Percentiles rank a stretch among this genome's conserved stretches.
Conservation (phyloP, 2,888 invertebrate genomes). For the Dicranocentrus wangi region DNA sequence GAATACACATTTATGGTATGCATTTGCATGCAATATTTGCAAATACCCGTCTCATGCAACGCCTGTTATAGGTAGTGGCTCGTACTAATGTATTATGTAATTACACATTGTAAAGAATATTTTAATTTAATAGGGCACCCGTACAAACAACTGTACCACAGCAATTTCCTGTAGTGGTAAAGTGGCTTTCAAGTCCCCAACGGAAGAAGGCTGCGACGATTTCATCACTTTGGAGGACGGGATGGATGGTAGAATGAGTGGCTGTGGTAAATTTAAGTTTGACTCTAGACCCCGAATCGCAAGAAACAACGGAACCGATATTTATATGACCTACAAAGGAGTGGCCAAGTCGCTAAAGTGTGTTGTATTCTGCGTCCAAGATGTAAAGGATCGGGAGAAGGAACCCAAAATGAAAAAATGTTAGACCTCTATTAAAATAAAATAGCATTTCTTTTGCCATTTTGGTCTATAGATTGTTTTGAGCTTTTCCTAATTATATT, state of each 20-base stretch:
- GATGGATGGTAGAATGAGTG: background rate
- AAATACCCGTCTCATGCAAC: no score
- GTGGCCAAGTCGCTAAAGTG: background rate
- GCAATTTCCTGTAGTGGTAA: background rate
- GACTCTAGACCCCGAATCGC: constrained; percentile 1
- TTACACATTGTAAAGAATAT: background rate
- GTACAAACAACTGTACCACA: background rate
- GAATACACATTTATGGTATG: background rate
- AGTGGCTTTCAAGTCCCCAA: background rate
- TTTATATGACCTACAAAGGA: constrained; percentile 6
- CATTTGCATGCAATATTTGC: no score
- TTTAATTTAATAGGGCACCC: background rate
- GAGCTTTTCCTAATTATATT: no score
- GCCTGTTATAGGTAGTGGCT: no score
- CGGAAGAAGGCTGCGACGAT: background rate
- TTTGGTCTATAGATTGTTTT: background rate
- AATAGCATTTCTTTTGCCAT: background rate
- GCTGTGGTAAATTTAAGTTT: constrained; percentile 6
- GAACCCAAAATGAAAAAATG: background rate
- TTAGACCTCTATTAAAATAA: no score
- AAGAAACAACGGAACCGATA: constrained; percentile 6
- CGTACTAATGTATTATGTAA: no score
- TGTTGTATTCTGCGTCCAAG: constrained; percentile 16
- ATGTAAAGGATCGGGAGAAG: background rate
- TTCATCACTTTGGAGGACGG: constrained; percentile 8